These are phyloP conservation scores for Zosterops borbonicus DNA, from an alignment of 2,113 vertebrate genomes.

Conservation along the genomic window DNA sequence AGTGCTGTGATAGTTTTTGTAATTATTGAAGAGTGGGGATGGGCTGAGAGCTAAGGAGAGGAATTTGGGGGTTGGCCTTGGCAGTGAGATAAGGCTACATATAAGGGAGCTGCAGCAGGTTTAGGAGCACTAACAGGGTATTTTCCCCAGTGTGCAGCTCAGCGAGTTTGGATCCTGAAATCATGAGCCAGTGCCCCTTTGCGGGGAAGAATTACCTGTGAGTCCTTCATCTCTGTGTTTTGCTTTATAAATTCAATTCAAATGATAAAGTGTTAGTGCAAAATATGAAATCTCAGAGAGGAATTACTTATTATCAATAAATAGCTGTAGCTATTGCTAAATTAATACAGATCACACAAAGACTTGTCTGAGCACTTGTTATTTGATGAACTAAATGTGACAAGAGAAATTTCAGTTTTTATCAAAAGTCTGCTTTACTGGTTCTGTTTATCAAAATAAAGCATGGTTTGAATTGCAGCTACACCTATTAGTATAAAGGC, in stretches of 20 bases:
- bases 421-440: not conserved
- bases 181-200: slow-evolving; percentile 91
- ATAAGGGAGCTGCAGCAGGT: slow-evolving; percentile 37
- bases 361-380: not conserved
- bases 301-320: not conserved
- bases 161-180: not conserved
- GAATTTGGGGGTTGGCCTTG: slow-evolving; percentile 55
- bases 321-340: not conserved
- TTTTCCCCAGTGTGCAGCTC: not conserved
- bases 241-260: not conserved
- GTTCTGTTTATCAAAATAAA: not conserved
- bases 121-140: not conserved
- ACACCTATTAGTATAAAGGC: not conserved
- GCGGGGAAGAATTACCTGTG: slow-evolving; percentile 81
- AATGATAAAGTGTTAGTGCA: not conserved
- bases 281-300: not conserved
- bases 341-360: not conserved
- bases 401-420: not conserved
- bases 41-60: not conserved
- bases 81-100: slow-evolving; percentile 9
- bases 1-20: not conserved
- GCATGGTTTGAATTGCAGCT: not conserved
- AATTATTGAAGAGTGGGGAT: not conserved
- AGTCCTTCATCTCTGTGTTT: slow-evolving; percentile 53
- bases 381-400: not conserved